Evolutionary conservation across 2,797 vertebrate species (phyloP).

Genomic region (Poecilia gillii): DNA sequence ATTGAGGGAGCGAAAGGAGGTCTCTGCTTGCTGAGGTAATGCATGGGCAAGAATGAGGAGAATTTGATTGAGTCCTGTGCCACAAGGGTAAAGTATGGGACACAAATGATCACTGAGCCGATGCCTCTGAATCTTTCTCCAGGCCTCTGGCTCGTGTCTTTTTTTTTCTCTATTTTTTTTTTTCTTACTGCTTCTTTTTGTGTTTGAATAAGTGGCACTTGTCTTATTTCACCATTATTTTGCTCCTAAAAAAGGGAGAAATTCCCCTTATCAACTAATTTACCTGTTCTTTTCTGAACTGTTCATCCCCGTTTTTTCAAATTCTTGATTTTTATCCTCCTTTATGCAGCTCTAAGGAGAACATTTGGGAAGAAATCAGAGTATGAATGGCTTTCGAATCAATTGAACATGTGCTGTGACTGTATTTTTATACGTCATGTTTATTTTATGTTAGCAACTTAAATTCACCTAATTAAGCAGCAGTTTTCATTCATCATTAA

Average conservation of each 20-base stretch:
- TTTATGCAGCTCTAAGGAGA: constrained; percentile 33
- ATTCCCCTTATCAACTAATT: constrained; percentile 30
- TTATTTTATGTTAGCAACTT: background rate
- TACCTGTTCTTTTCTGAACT: constrained; percentile 39
- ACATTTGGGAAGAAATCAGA: constrained; percentile 28
- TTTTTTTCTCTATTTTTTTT: background rate
- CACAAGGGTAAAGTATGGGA: constrained; percentile 63
- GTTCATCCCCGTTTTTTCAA: constrained; percentile 8
- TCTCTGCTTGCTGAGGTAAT: constrained; percentile 67
- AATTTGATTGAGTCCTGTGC: constrained; percentile 74
- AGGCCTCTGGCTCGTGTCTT: constrained; percentile 12
- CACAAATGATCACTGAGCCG: constrained; percentile 59
- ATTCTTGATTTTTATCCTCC: constrained; percentile 42
- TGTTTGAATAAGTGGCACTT: constrained; percentile 28
- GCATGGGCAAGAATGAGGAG: constrained; percentile 64
- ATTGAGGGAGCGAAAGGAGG: constrained; percentile 78
- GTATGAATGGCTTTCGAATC: constrained; percentile 22
- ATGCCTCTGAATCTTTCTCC: constrained; percentile 32
- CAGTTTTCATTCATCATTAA: constrained; percentile 47
- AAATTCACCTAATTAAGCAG: background rate
- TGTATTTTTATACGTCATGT: background rate
- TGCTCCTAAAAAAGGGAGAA: constrained; percentile 43
- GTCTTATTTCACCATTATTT: constrained; percentile 21
- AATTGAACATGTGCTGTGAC: constrained; percentile 25
- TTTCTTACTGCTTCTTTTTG: constrained; percentile 17